Evolutionary conservation across 2,113 vertebrate genomes (phyloP).

Genomic region (Mastomys coucha): DNA sequence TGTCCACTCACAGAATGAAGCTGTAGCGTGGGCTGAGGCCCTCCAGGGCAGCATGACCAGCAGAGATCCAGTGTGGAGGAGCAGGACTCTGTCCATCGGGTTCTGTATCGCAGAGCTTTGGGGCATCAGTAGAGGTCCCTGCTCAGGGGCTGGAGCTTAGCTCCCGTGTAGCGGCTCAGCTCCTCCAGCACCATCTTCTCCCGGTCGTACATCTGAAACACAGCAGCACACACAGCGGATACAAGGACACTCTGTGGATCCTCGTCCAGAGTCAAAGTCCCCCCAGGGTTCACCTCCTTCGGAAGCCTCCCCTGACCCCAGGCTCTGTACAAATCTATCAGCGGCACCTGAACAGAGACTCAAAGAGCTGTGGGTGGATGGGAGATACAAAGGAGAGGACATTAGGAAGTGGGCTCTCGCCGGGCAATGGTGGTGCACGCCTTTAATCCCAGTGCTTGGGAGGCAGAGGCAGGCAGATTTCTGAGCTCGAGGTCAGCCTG

Average conservation of each 20-base stretch:
- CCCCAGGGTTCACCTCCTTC: no score
- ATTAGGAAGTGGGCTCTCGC: background rate
- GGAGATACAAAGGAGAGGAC: background rate
- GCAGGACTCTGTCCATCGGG: background rate
- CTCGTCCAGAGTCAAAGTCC: no score
- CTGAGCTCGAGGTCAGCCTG: no score
- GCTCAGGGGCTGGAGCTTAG: slow-evolving; percentile 89
- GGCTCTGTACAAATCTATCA: background rate
- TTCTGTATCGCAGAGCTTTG: background rate
- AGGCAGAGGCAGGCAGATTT: no score
- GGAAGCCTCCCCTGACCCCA: background rate
- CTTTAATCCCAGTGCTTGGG: no score
- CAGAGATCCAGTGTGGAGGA: background rate
- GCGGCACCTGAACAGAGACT: background rate
- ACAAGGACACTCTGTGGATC: background rate
- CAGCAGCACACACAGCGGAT: background rate
- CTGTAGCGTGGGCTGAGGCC: background rate
- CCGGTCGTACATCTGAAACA: slow-evolving; percentile 92
- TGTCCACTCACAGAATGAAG: background rate
- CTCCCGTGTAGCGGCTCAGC: slow-evolving; percentile 88
- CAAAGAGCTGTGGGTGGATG: background rate
- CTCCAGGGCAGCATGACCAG: background rate
- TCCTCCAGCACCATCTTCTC: slow-evolving; percentile 91
- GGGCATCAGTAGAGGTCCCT: slow-evolving; percentile 80
- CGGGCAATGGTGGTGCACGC: no score